Percentiles rank a stretch among this genome's conserved stretches.
These are phyloP conservation scores for Antheraea yamamai DNA, from an alignment of 2,888 invertebrate species.

Conservation along the genomic window DNA sequence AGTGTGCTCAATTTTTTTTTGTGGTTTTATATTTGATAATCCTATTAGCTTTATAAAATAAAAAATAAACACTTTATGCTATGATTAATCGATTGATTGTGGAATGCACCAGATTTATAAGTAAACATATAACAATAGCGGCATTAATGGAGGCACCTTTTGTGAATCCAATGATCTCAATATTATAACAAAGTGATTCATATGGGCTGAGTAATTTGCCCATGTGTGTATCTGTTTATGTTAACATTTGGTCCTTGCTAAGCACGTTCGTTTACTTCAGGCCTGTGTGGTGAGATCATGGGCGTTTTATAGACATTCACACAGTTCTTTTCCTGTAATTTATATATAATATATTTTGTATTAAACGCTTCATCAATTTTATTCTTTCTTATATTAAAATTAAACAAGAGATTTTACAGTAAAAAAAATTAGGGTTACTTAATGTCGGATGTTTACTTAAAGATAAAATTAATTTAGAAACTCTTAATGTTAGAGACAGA, in stretches of 20 bases:
- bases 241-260: not conserved
- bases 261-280: not conserved
- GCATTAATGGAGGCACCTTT: not conserved
- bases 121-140: constrained; percentile 1
- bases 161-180: constrained; percentile 1
- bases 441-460: too few species aligned
- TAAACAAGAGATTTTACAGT: too few species aligned
- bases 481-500: too few species aligned
- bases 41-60: too few species aligned
- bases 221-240: constrained; percentile 3
- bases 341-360: not conserved
- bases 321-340: not conserved
- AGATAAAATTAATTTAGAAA: too few species aligned
- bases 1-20: not conserved
- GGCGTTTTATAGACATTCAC: not conserved
- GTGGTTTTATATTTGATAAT: not conserved
- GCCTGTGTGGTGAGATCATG: constrained; percentile 11
- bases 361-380: not conserved
- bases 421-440: too few species aligned
- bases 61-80: too few species aligned
- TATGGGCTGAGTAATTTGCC: constrained; percentile 7
- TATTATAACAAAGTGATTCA: constrained; percentile 6
- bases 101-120: not conserved
- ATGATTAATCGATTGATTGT: not conserved
- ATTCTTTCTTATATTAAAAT: not conserved